These are phyloP conservation scores for Drosophila sordidapex DNA, from an alignment of 2,888 invertebrate genomes.

Conservation along the genomic window DNA sequence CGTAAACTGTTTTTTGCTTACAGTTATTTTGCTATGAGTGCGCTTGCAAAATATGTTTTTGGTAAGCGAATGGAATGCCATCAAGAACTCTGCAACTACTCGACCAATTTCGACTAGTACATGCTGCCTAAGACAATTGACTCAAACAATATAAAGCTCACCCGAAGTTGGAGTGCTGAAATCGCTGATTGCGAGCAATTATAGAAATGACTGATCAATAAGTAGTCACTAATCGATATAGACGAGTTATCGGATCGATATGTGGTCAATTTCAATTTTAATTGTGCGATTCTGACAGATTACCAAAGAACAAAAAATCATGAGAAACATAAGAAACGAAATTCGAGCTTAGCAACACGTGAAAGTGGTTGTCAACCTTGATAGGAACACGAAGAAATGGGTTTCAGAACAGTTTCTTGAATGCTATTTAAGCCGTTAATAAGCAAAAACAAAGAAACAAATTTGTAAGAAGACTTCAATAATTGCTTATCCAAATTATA, in stretches of 20 bases:
- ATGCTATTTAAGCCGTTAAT: neutral
- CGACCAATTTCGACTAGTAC: neutral
- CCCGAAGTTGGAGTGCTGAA: neutral
- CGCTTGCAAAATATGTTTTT: neutral
- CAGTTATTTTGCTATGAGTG: neutral
- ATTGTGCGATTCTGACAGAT: neutral
- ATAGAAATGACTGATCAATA: neutral
- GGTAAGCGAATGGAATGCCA: constrained; percentile 6
- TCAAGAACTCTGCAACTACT: neutral
- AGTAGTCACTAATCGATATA: neutral
- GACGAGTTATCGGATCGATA: neutral
- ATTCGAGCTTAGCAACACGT: neutral
- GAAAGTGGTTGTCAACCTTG: constrained; percentile 11
- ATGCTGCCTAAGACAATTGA: neutral
- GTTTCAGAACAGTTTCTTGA: neutral
- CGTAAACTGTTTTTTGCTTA: neutral
- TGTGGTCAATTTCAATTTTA: neutral
- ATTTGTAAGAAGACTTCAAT: neutral
- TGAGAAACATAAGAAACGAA: neutral
- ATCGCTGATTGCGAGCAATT: neutral
- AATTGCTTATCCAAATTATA: neutral
- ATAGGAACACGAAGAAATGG: constrained; percentile 20
- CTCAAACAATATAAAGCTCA: neutral
- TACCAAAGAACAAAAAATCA: neutral
- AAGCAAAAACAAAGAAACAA: neutral